Conservation (phyloP, 1,140 invertebrate species). For the Drosophila insularis region DNA sequence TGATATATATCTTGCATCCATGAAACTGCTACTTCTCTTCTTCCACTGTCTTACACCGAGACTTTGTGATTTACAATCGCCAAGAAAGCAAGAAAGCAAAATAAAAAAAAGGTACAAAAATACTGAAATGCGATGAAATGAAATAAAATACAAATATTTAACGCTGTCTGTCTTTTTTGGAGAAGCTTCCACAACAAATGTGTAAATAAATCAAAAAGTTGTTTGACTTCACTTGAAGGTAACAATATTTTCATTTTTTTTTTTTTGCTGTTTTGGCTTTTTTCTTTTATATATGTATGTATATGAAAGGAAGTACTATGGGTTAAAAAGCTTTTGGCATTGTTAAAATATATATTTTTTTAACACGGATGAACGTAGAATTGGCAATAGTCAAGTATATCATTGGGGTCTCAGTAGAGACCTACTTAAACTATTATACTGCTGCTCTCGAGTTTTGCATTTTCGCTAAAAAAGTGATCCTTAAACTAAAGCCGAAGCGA, state of each 20-base stretch:
- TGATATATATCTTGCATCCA: constrained; percentile 46
- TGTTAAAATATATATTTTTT: no score
- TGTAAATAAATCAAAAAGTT: constrained; percentile 50
- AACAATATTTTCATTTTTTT: constrained; percentile 13
- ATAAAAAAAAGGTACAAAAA: constrained; percentile 13
- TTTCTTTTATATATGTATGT: background rate
- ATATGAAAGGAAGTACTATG: background rate
- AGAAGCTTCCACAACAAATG: constrained; percentile 34
- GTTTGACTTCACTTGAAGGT: constrained; percentile 33
- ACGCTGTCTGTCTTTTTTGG: constrained; percentile 28
- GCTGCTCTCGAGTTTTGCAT: no score
- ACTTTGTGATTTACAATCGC: constrained; percentile 56
- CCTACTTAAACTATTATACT: no score
- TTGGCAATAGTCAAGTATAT: no score
- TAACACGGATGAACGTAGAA: no score
- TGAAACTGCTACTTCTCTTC: constrained; percentile 28
- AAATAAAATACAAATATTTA: constrained; percentile 45
- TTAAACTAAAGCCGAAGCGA: no score
- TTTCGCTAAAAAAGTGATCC: no score
- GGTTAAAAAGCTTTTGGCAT: background rate
- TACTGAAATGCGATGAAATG: constrained; percentile 6
- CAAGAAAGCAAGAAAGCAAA: constrained; percentile 28
- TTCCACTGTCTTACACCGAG: constrained; percentile 21
- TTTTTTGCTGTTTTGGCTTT: background rate
- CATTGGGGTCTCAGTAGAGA: no score